Evolutionary conservation across 2,888 invertebrate genomes (phyloP), one percentile per base, ranked within the genome.

Genomic region (Ennomos erosarius): DNA sequence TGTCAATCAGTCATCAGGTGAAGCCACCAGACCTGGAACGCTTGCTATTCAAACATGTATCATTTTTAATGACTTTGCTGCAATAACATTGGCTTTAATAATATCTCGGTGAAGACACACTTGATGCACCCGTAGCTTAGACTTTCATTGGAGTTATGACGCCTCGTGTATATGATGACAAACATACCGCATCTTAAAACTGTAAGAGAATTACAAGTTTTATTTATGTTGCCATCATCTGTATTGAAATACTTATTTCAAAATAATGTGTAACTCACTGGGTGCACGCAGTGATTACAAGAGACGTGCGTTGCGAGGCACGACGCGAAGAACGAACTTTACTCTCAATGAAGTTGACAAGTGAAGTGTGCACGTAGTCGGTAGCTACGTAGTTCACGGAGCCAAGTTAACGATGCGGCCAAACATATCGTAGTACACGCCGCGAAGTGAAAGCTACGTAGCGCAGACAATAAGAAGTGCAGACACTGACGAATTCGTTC

Each of bases 401-500:
- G 88, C 81, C 87, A 84, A 86, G 90, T 87, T 85, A 87, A 83
- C 78, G 90, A 84, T 83, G 90, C 81, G 85, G 89, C 84, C 84
- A 85, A 91, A 87, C 82, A 82, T 81, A 84, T 84, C 81, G 87
- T 81, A 85, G 90, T 84, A 81, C 91, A 83, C 91, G 90, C 84
- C 85, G 92, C 85, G 89, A 80, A 83, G 92, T 86, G 88, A 86
- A 91, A 88, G 81, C 92, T 92, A 92, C 92, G 92, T 88, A 89
- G 92, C 91, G 92, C 89, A 90, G 92, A 90, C 87, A 87, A 91
- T 90, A 89, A 92, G 90, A 82, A 90, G 92, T 91, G 92, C 91
- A 90, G 92, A 88, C 90, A 90, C 91, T 88, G 92, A 84, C 82
- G 92, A 85, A 83, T 89, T 90, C 85, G 81, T 79, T 88, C 92